Evolutionary conservation across 1,140 invertebrate genomes (phyloP), one percentile per base, ranked within the genome.

Genomic region (Chlorops oryzae): DNA sequence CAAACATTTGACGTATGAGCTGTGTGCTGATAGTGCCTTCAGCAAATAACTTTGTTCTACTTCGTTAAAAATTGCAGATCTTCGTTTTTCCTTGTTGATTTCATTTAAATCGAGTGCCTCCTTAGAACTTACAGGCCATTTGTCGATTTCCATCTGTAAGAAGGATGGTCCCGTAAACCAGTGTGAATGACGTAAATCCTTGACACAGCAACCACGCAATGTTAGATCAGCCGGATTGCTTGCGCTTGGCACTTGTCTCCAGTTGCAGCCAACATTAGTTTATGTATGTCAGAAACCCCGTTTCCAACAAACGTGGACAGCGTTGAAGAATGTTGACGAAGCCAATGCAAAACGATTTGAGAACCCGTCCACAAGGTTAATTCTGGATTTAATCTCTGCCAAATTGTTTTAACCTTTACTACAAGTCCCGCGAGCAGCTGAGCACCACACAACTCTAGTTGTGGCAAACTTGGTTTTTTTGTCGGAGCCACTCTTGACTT

Each of bases 251-350:
- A 68, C 46, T 41, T 59, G 67, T 20, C 55, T 48, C 63, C 66
- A 73, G 62, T 57, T 1, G 17, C n/a, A 0, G 45, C 39, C 3
- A 27, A 4, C 5, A 48, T 42, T 3, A 41, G 23, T 17, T 52
- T 51, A 40, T 67, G 66, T 17, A 74, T 72, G 51, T 62, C 50
- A 5, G 53, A 25, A 0, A 73, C 52, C 35, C 71, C 38, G 48
- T 71, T 74, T 2, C 62, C 65, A 1, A 74, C 70, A 52, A 65
- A 74, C 7, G 38, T 50, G 5, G 46, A 48, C 2, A 48, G 15
- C 9, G 21, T 39, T 5, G 15, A 5, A 13, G 46, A 48, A 23
- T 44, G 24, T 28, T 44, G 23, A 7, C 12, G 27, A 15, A 44
- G 6, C 25, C 25, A 44, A 25, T 44, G 24, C 10, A 44, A 9